Evolutionary conservation across 2,113 vertebrate genomes (phyloP), one percentile per base, ranked within the genome.

Genomic region (Leiothrix lutea): DNA sequence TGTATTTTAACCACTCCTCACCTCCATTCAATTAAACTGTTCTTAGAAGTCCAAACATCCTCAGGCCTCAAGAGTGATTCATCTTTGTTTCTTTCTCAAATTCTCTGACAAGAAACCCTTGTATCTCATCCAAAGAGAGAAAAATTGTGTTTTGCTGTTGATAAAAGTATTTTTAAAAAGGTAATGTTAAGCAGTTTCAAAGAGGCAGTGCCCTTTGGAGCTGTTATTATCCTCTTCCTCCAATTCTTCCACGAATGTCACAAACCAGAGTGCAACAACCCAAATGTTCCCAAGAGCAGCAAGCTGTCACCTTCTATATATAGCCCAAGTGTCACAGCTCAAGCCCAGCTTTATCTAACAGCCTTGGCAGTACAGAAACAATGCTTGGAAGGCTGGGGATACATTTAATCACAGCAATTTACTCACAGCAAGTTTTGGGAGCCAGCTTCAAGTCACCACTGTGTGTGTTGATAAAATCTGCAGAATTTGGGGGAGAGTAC

Each of bases 141-240:
- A 48, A 87, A 96, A 57, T 3, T 4, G 14, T 50, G 22, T 56
- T 85, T 85, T 61, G 56, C 70, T 79, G 61, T 61, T 48, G 53
- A 82, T 48, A 92, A 85, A 81, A 12, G 25, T 57, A 31, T 79
- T 91, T 94, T 87, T 53, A 4, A 85, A 58, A 88, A 71, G n/a
- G n/a, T 3, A 60, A 12, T 0, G 2, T 61, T 53, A 61, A 50
- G 62, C 26, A 2, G 35, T 86, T 80, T 72, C 74, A 77, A 85
- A 90, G 72, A 77, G 54, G 82, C 85, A 64, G 74, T 80, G 87
- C 48, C 67, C 86, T 92, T 77, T 77, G 40, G 82, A 80, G 53
- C 45, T 29, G 44, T 26, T 73, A 44, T 85, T 82, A 69, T 73
- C 62, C 24, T 92, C 86, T 97, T 96, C 94, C 94, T 96, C 65